Conservation (phyloP, 2,888 invertebrate genomes). For the Tholera decimalis region DNA sequence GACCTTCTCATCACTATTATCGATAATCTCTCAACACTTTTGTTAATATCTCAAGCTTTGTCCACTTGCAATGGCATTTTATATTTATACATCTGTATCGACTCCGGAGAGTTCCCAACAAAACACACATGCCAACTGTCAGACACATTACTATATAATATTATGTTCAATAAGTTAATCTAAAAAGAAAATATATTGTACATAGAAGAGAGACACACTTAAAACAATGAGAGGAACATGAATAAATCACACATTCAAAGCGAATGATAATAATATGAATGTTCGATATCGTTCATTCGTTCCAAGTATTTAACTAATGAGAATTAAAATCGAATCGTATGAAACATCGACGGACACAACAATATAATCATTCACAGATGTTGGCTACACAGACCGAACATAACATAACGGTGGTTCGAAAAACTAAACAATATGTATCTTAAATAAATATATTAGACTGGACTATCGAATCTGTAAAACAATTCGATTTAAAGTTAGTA, state of each 20-base stretch:
- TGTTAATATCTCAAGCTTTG: conserved; percentile 83
- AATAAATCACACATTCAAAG: conserved; percentile 87
- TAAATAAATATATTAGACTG: conserved; percentile 73
- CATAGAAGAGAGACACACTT: conserved; percentile 73
- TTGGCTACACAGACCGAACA: conserved; percentile 88
- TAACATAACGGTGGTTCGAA: conserved; percentile 83
- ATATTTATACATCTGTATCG: conserved; percentile 66
- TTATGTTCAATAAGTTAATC: conserved; percentile 58
- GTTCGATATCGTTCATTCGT: conserved; percentile 63
- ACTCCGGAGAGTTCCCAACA: conserved; percentile 55
- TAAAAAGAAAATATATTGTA: conserved; percentile 70
- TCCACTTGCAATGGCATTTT: conserved; percentile 75
- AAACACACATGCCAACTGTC: conserved; percentile 82
- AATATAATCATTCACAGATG: conserved; percentile 83
- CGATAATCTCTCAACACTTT: conserved; percentile 68
- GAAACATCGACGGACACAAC: conserved; percentile 87
- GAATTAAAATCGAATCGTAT: conserved; percentile 75
- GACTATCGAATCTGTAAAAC: conserved; percentile 79
- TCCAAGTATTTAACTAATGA: conserved; percentile 62
- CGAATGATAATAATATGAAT: conserved; percentile 84
- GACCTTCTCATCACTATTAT: conserved; percentile 79
- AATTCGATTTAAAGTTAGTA: conserved; percentile 87
- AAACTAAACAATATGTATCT: conserved; percentile 76
- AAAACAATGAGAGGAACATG: conserved; percentile 74
- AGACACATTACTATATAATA: conserved; percentile 61